These are phyloP conservation scores for Globodera ellingtonae DNA, from an alignment of 1,140 invertebrate species.

Conservation along the genomic window DNA sequence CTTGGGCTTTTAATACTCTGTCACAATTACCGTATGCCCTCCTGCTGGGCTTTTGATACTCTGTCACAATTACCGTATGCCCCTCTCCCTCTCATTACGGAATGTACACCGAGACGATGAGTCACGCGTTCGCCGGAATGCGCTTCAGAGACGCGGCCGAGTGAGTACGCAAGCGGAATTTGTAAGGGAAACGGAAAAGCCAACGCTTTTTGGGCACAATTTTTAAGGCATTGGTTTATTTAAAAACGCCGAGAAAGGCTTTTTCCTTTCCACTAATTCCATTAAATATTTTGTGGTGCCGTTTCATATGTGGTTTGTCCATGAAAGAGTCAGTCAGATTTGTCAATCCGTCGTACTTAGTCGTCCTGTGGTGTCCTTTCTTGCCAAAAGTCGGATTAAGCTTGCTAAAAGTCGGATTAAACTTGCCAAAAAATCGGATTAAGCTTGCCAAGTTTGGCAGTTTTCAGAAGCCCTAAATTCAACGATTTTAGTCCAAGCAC, in stretches of 20 bases:
- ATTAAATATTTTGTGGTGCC: constrained; percentile 1
- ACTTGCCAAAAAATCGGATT: too few species aligned
- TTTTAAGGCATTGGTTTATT: too few species aligned
- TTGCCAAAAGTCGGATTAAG: too few species aligned
- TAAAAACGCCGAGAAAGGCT: too few species aligned
- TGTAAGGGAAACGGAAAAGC: too few species aligned
- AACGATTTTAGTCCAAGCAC: constrained; percentile 53
- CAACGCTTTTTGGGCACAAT: too few species aligned
- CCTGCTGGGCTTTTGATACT: not conserved
- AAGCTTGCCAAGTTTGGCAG: too few species aligned
- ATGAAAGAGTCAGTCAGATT: constrained; percentile 3
- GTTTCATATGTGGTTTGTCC: not conserved
- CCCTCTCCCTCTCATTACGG: constrained; percentile 17
- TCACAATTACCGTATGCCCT: not conserved
- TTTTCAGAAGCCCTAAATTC: too few species aligned
- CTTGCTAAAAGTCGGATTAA: too few species aligned
- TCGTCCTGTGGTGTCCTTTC: not conserved
- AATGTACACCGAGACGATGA: constrained; percentile 53
- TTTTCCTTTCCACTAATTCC: not conserved
- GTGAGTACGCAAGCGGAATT: constrained; percentile 16
- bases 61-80: not conserved
- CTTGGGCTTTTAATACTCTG: not conserved
- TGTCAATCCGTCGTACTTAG: not conserved
- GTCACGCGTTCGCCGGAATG: constrained; percentile 75
- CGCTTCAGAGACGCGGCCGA: constrained; percentile 92